phyloP scores from a whole-genome alignment of 2,797 vertebrate genomes.

The Margarornis squamiger region DNA sequence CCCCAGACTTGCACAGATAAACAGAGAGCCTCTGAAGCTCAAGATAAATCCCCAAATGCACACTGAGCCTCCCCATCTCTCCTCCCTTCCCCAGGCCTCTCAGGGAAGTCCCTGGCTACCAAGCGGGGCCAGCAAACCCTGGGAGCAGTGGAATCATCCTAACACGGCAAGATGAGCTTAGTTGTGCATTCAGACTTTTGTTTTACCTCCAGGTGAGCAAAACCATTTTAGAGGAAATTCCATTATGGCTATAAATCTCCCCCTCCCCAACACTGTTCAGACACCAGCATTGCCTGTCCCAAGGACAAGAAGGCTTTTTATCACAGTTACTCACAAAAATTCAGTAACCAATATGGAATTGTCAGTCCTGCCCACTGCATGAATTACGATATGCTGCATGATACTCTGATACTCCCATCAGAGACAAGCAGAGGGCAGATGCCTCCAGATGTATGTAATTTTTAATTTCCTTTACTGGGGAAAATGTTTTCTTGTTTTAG shows the following conservation, averaged over 20 bases:
- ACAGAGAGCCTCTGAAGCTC: neutral
- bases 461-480: conserved; percentile 54
- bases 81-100: neutral
- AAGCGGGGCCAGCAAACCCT: neutral
- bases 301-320: neutral
- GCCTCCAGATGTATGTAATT: conserved; percentile 47
- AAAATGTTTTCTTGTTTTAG: conserved; percentile 55
- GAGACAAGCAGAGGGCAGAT: conserved; percentile 31
- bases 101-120: neutral
- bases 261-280: neutral
- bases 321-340: neutral
- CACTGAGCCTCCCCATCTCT: neutral
- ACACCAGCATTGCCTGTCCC: neutral
- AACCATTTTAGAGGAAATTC: neutral
- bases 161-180: fast-evolving
- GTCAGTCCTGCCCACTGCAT: neutral
- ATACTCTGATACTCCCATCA: neutral
- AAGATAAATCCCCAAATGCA: fast-evolving
- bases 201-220: neutral
- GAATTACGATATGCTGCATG: neutral
- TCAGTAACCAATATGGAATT: neutral
- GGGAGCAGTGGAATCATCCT: neutral
- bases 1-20: neutral
- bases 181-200: neutral
- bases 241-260: neutral